phyloP scores from a whole-genome alignment of 2,888 invertebrate species.

The Osmoderma eremita region DNA sequence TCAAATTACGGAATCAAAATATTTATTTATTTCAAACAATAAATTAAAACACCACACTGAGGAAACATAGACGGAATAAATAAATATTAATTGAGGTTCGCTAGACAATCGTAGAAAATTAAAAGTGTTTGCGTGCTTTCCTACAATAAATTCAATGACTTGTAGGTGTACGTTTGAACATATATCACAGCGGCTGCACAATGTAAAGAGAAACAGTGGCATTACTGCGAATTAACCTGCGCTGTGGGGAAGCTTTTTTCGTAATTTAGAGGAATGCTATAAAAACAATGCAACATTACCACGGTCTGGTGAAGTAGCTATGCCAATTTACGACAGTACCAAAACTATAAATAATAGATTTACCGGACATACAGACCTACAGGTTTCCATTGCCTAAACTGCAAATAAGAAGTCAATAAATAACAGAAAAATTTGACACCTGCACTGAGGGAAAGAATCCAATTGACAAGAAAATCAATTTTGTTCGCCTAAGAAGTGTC shows the following conservation, averaged over 20 bases:
- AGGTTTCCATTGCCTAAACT: too few species aligned
- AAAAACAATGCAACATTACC: constrained; percentile 23
- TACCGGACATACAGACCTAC: too few species aligned
- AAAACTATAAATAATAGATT: too few species aligned
- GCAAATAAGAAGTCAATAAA: too few species aligned
- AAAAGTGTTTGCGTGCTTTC: constrained; percentile 11
- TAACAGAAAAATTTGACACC: too few species aligned
- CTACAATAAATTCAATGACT: not conserved
- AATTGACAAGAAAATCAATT: too few species aligned
- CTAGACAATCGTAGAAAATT: constrained; percentile 2
- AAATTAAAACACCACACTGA: not conserved
- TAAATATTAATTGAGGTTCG: not conserved
- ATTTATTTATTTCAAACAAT: not conserved
- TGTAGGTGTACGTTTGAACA: constrained; percentile 13
- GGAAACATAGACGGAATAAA: not conserved
- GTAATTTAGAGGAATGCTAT: constrained; percentile 17
- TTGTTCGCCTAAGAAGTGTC: too few species aligned
- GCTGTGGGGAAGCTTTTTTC: constrained; percentile 12
- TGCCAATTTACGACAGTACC: too few species aligned
- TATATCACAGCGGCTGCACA: constrained; percentile 3
- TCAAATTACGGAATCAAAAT: not conserved
- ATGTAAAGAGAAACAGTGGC: constrained; percentile 13
- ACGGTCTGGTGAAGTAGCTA: constrained; percentile 41
- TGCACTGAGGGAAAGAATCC: too few species aligned
- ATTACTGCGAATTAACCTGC: constrained; percentile 32